These are phyloP conservation scores for Phortica magna DNA, from an alignment of 2,888 invertebrate genomes.

Conservation along the genomic window DNA sequence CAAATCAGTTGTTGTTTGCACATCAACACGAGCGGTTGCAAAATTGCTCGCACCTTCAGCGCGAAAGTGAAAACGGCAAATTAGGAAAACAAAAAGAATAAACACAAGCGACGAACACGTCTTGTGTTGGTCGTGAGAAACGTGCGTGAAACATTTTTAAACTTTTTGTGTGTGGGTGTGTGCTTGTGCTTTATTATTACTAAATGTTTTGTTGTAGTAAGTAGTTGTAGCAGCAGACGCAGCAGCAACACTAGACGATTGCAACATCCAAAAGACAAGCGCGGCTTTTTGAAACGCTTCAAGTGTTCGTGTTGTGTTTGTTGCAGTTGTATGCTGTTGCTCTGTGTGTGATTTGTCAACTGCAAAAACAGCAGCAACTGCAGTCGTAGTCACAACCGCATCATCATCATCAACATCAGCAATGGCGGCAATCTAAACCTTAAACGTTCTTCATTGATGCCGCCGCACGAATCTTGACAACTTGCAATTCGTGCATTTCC, in stretches of 20 bases:
- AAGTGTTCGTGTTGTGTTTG: not conserved
- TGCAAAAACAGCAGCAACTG: not conserved
- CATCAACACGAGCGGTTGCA: not conserved
- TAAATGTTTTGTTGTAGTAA: not conserved
- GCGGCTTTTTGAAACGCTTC: not conserved
- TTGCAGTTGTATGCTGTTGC: too few relatives aligned
- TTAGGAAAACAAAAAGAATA: not conserved
- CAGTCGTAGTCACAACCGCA: too few relatives aligned
- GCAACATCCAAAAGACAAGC: not conserved
- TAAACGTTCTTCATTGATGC: constrained; percentile 6
- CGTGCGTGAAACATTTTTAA: constrained; percentile 5
- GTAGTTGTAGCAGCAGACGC: not conserved
- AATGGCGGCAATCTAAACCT: not conserved
- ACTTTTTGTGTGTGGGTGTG: not conserved
- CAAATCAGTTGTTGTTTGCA: constrained; percentile 13
- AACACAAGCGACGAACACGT: not conserved
- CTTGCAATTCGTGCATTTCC: not conserved
- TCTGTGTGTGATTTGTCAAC: constrained; percentile 14
- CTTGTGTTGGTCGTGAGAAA: not conserved
- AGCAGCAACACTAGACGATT: not conserved
- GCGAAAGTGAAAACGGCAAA: not conserved
- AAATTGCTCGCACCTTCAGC: not conserved
- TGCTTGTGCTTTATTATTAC: not conserved
- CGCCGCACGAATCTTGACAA: not conserved
- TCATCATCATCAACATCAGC: not conserved